These are phyloP conservation scores for Sebastes iracundus DNA, from an alignment of 2,797 vertebrate species.

Conservation along the genomic window DNA sequence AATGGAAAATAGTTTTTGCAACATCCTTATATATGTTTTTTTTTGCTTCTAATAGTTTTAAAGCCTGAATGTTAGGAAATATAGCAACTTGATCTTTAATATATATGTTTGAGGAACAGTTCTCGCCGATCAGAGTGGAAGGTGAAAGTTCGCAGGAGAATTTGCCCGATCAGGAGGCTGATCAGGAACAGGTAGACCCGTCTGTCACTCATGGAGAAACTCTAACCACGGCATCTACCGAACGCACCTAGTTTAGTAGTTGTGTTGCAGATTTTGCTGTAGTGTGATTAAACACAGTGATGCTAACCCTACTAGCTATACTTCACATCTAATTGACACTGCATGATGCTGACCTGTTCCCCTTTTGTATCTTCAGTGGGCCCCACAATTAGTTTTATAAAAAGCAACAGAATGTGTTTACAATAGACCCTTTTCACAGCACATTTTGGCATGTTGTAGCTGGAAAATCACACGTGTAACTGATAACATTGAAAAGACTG, in stretches of 20 bases:
- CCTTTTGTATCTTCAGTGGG: neutral
- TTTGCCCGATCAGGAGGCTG: conserved; percentile 47
- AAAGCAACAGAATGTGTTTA: neutral
- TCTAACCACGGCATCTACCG: neutral
- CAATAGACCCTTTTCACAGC: neutral
- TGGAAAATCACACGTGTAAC: neutral
- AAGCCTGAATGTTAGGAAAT: neutral
- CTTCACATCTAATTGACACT: neutral
- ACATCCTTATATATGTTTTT: neutral
- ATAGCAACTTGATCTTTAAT: conserved; percentile 28
- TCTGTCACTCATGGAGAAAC: neutral
- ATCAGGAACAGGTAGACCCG: conserved; percentile 73
- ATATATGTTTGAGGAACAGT: conserved; percentile 51
- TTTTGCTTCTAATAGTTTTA: neutral
- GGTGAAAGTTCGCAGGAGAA: conserved; percentile 62
- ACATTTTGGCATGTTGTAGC: neutral
- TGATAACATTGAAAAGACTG: neutral
- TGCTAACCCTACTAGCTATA: conserved; percentile 19
- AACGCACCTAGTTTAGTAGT: neutral
- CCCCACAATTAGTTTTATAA: neutral
- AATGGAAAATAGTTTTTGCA: neutral
- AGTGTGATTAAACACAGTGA: neutral
- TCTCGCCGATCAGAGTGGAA: conserved; percentile 48
- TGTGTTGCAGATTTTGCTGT: neutral
- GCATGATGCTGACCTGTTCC: conserved; percentile 37